These are phyloP conservation scores for Odontamblyopus rebecca DNA, from an alignment of 2,797 vertebrate species.

Conservation along the genomic window DNA sequence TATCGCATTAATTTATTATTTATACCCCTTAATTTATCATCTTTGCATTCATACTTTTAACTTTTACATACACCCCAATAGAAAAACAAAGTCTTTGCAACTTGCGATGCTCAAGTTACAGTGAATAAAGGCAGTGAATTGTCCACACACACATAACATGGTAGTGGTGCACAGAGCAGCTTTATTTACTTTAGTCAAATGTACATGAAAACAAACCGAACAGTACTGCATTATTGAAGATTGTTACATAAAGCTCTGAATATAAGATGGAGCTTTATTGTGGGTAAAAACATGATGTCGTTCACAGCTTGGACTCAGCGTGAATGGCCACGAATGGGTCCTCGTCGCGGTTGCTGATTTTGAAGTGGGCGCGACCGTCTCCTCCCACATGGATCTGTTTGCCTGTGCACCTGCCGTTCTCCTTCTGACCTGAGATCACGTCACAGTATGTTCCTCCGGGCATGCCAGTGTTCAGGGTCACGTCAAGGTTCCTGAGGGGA, in stretches of 20 bases:
- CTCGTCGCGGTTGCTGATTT: constrained; percentile 82
- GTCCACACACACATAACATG: background rate
- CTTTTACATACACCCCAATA: background rate
- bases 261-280: constrained; percentile 10
- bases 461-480: constrained; percentile 83
- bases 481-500: constrained; percentile 76
- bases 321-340: constrained; percentile 89
- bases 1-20: no score
- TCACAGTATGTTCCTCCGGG: constrained; percentile 90
- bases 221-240: background rate
- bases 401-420: constrained; percentile 78
- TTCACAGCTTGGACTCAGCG: constrained; percentile 78
- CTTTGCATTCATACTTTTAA: no score
- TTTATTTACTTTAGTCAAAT: background rate
- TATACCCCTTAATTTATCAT: no score
- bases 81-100: background rate
- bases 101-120: background rate
- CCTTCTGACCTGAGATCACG: constrained; percentile 90
- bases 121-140: background rate
- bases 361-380: constrained; percentile 81
- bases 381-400: constrained; percentile 77
- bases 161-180: background rate
- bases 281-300: fast-evolving
- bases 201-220: background rate
- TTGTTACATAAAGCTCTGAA: background rate